Evolutionary conservation across 2,797 vertebrate genomes (phyloP), one percentile per base, ranked within the genome.

Genomic region (Dermochelys coriacea): DNA sequence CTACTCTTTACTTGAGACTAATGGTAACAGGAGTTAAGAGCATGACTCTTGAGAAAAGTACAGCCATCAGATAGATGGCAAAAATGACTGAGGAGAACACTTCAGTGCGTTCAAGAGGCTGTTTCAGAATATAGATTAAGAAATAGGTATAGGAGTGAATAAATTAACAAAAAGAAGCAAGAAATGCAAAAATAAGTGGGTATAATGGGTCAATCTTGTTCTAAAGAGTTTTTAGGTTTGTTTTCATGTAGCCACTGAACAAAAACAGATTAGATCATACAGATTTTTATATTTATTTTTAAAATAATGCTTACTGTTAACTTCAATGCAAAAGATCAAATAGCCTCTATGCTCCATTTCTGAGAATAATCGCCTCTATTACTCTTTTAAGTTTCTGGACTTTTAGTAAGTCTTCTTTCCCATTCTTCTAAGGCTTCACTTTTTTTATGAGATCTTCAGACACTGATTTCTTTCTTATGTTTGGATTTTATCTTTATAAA

Each of bases 401-500:
- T 3, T 2, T 47, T 47, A 54, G 3, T 75, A 34, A 75, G 5
- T 6, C 88, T 90, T 90, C 4, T 31, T 90, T 78, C 6, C 8
- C 9, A 16, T 34, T 59, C 88, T 88, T 51, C 50, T 37, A 11
- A 77, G 54, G 5, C 45, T 77, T 77, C 3, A 49, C 59, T 89
- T 88, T 0, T 82, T 1, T 50, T 93, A 21, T 78, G 75, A 86
- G 25, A 74, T 88, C 27, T 45, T 93, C 59, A 23, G 84, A 81
- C 2, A 0, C 1, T 11, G 47, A 49, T 52, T 87, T 82, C 55
- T 8, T 84, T 82, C 80, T 89, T 31, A n/a, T 45, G 34, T 10
- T 82, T 83, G 27, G 55, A 31, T 93, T 92, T 89, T 1, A 16
- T 68, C 74, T 91, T 83, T 88, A 11, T 79, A 59, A 78, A 82